Conservation (phyloP, 2,113 vertebrate species). For the Heliornis fulica region DNA sequence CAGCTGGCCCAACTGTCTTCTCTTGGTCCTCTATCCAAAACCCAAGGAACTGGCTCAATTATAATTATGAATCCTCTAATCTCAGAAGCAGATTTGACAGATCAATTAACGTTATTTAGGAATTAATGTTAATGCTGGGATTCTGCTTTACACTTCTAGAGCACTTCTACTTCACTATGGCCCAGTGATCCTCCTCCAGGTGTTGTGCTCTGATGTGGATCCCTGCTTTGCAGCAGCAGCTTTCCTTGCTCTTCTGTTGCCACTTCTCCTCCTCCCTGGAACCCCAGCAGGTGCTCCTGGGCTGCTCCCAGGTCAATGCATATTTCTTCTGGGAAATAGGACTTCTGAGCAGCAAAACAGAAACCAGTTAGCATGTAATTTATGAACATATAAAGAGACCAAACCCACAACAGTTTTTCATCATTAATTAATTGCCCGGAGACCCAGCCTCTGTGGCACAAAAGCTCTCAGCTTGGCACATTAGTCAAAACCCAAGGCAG, state of each 20-base stretch:
- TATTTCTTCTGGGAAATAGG: background rate
- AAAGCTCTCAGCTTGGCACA: background rate
- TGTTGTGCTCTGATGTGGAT: background rate
- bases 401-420: background rate
- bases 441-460: background rate
- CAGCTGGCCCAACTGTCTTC: background rate
- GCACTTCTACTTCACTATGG: background rate
- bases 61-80: background rate
- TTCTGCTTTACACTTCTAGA: background rate
- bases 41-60: background rate
- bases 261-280: background rate
- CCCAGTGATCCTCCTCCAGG: background rate
- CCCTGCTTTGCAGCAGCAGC: background rate
- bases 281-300: background rate
- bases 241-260: background rate
- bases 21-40: background rate
- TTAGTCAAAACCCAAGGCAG: too few species aligned
- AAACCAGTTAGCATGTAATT: rapidly evolving
- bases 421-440: background rate
- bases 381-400: background rate
- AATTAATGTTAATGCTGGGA: background rate
- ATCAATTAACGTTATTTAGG: too few species aligned
- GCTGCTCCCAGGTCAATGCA: background rate
- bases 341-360: background rate
- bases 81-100: background rate